These are phyloP conservation scores for Amphiprion ocellaris DNA, from an alignment of 2,113 vertebrate species.

Conservation along the genomic window DNA sequence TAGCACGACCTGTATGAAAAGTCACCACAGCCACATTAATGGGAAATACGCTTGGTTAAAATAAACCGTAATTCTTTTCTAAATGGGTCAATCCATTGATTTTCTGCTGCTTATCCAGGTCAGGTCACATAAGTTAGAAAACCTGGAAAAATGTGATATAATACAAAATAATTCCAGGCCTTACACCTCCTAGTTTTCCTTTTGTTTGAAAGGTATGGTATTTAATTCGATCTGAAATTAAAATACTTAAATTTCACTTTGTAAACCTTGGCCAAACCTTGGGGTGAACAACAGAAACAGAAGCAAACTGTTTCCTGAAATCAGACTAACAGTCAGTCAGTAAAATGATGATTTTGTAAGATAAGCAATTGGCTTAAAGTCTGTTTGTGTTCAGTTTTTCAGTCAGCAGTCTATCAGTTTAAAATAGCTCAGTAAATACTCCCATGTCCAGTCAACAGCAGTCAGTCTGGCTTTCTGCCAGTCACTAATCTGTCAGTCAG, in stretches of 20 bases:
- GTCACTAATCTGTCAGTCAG: background rate
- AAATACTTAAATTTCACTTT: background rate
- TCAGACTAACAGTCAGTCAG: too few species aligned
- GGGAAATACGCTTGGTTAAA: constrained; percentile 4
- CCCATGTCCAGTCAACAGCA: too few species aligned
- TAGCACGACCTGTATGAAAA: background rate
- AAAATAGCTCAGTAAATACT: too few species aligned
- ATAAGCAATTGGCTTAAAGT: too few species aligned
- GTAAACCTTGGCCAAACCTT: too few species aligned
- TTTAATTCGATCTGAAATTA: background rate
- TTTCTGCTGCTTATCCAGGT: constrained; percentile 34
- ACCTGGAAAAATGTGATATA: constrained; percentile 24
- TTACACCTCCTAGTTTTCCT: constrained; percentile 5
- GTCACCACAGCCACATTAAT: constrained; percentile 1
- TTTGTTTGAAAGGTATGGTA: background rate
- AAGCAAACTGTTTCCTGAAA: too few species aligned
- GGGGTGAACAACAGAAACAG: too few species aligned
- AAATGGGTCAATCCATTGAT: constrained; percentile 40
- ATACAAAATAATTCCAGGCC: constrained; percentile 15
- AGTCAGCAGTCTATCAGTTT: too few species aligned
- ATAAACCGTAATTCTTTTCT: constrained; percentile 7
- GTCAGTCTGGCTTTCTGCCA: background rate
- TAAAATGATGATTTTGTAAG: too few species aligned
- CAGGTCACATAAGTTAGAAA: constrained; percentile 25
- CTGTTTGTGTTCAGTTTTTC: too few species aligned